Base-by-base conservation (phyloP, 2,797 vertebrate species). In the Chaunax sp. region DNA sequence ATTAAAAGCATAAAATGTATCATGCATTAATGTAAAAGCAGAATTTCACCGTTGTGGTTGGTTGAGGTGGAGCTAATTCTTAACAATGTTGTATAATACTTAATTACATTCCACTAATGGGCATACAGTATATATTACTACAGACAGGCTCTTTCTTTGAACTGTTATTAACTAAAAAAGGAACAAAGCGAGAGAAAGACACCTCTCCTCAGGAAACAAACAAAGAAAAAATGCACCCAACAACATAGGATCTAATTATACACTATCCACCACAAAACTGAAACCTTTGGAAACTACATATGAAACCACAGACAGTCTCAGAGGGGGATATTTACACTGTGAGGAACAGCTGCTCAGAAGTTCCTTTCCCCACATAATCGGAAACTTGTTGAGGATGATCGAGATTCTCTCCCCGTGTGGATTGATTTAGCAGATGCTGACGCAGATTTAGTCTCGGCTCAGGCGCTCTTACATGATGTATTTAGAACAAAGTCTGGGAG, bases 331-430 rank as follows among this genome's bases (percentile, higher is more conserved):
- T 54, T 77, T 65, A 78, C 64, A 70, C 69, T 67, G 60, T 64
- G 63, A 61, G 60, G 64, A 84, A 52, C 85, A 89, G 80, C 83
- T 87, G 81, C 46, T 80, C 66, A 43, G 54, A 73, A 73, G 67
- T 80, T 82, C 54, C 80, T 81, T 63, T 78, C 69, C 52, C 51
- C 4, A 51, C 55, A 75, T 75, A 55, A 83, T 76, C 73, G 30
- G 38, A 78, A 74, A 89, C 79, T 78, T 83, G 77, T 78, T 87
- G 75, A 70, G 77, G 71, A 81, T 66, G 53, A 76, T 83, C 66
- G 69, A 78, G 63, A 62, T 67, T 62, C 50, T 58, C 26, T n/a
- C 33, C 78, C 68, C 56, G 22, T 38, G 77, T 62, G 71, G 73
- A 64, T 54, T 72, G 52, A 65, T 25, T 67, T 64, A 80, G 71